These are phyloP conservation scores for Tringa solitaria DNA, from an alignment of 2,113 vertebrate genomes.

Conservation along the genomic window DNA sequence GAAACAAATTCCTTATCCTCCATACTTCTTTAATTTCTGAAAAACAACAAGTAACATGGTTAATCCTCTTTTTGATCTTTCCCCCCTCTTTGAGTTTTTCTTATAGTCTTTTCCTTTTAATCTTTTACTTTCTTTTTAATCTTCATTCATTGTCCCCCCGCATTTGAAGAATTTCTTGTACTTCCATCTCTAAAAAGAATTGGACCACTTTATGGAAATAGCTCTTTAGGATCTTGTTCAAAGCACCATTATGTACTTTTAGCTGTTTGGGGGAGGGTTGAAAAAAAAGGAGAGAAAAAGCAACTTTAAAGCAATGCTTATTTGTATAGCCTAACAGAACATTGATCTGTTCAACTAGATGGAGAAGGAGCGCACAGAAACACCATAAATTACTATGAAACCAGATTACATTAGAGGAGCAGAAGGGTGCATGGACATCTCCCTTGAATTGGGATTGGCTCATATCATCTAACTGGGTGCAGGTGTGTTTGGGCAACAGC, in stretches of 20 bases:
- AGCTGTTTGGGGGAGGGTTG: conserved; percentile 32
- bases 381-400: background rate
- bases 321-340: conserved; percentile 40
- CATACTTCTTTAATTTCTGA: conserved; percentile 85
- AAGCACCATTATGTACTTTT: conserved; percentile 69
- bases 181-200: conserved; percentile 71
- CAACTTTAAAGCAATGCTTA: conserved; percentile 69
- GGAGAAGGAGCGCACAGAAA: background rate
- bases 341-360: background rate
- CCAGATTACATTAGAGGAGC: background rate
- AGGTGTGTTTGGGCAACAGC: background rate
- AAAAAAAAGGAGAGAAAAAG: background rate
- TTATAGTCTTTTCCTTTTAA: conserved; percentile 81
- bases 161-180: conserved; percentile 71
- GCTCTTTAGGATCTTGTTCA: conserved; percentile 71
- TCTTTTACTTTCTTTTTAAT: conserved; percentile 85
- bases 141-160: conserved; percentile 73
- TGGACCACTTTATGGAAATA: conserved; percentile 71
- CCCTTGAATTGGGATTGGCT: background rate
- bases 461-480: background rate
- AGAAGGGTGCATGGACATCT: background rate
- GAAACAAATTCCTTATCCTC: conserved; percentile 83
- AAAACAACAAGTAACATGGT: conserved; percentile 82
- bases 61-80: conserved; percentile 84
- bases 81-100: conserved; percentile 73